Evolutionary conservation across 2,113 vertebrate species (phyloP).

Genomic region (Excalfactoria chinensis): DNA sequence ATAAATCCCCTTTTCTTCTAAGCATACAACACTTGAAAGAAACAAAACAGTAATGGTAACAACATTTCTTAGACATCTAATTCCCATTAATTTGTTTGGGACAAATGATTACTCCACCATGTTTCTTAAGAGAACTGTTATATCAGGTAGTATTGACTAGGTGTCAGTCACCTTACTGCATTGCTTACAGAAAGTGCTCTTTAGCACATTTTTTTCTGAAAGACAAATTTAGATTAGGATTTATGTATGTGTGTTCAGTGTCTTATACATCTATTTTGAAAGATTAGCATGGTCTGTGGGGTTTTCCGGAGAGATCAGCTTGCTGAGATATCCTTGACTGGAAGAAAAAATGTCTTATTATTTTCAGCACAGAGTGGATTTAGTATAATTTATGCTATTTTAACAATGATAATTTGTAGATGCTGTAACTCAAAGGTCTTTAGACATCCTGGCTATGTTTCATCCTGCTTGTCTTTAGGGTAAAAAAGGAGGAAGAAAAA

Average conservation of each 20-base stretch:
- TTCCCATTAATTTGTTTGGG: constrained; percentile 51
- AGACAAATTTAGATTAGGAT: constrained; percentile 45
- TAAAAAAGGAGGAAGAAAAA: neutral
- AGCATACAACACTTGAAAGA: neutral
- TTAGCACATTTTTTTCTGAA: constrained; percentile 7
- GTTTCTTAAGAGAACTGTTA: neutral
- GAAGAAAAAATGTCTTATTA: neutral
- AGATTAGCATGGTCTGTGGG: neutral
- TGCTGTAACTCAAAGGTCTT: neutral
- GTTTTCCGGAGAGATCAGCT: neutral
- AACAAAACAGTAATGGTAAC: neutral
- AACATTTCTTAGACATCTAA: constrained; percentile 10
- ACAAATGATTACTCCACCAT: constrained; percentile 16
- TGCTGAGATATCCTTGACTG: neutral
- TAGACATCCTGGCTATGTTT: neutral
- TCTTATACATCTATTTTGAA: neutral
- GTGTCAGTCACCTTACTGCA: neutral
- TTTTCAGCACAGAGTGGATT: neutral
- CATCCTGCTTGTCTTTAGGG: neutral
- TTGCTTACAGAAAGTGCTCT: constrained; percentile 25
- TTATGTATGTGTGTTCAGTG: constrained; percentile 4
- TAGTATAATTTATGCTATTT: neutral
- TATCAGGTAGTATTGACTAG: constrained; percentile 30
- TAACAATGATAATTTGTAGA: neutral
- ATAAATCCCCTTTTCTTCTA: constrained; percentile 14